A percentile compares a stretch with the other conserved stretches of the same genome.
phyloP scores from a whole-genome alignment of 2,888 invertebrate genomes.

The Megaustenia siamemsis region DNA sequence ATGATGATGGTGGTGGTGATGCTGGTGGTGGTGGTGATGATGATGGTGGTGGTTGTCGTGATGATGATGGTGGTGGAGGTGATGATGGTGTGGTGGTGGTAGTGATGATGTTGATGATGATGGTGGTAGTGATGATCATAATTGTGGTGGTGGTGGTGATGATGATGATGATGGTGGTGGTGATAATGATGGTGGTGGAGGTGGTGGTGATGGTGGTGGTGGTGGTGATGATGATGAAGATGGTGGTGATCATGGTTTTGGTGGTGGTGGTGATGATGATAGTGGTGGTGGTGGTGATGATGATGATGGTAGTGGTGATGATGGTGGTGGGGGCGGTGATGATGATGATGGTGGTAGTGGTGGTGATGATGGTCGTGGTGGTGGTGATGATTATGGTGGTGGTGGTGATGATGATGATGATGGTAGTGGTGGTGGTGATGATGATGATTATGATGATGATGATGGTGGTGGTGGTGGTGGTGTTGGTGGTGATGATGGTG shows the following conservation, averaged over 20 bases:
- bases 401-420: too few species aligned
- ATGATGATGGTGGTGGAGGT: too few species aligned
- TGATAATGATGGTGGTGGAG: background rate
- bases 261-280: background rate
- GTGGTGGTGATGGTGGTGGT: background rate
- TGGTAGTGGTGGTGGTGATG: too few species aligned
- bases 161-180: background rate
- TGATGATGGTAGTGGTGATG: background rate
- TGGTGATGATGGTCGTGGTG: too few species aligned
- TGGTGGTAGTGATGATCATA: background rate
- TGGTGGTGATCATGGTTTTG: background rate
- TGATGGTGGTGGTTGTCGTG: too few species aligned
- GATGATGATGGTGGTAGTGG: background rate
- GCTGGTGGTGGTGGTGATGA: too few species aligned
- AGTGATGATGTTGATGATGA: background rate
- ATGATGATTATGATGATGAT: too few species aligned
- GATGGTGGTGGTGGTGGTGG: too few species aligned
- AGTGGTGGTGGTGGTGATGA: background rate
- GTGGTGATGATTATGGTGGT: too few species aligned
- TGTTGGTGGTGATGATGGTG: too few species aligned
- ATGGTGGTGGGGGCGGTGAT: slow-evolving; percentile 3
- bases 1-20: background rate
- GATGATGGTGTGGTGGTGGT: background rate
- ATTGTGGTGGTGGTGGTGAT: background rate
- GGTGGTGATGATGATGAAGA: background rate